Percentiles rank a stretch among this genome's conserved stretches.
Evolutionary conservation across 2,113 vertebrate genomes (phyloP).

Genomic region (Capreolus pygargus): DNA sequence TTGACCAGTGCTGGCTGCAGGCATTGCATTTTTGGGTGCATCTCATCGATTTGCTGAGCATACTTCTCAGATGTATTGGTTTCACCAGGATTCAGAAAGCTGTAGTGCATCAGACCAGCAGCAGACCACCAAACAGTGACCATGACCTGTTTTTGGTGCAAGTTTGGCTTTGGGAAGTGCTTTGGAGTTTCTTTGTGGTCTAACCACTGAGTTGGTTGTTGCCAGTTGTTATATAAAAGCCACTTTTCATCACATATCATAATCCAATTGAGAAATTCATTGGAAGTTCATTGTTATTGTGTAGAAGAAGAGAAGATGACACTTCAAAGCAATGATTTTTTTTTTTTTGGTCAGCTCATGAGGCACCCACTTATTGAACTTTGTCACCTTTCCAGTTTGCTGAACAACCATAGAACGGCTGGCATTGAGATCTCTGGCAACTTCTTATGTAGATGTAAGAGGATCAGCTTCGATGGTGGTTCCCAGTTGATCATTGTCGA

Average conservation of each 20-base stretch:
- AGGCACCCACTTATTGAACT: background rate
- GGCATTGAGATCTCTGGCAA: background rate
- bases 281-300: background rate
- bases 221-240: background rate
- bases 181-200: background rate
- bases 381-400: background rate
- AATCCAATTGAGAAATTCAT: background rate
- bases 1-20: background rate
- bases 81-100: background rate
- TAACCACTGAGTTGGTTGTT: background rate
- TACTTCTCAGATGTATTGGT: background rate
- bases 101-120: background rate
- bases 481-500: background rate
- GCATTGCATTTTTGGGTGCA: background rate
- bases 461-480: background rate
- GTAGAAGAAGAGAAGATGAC: background rate
- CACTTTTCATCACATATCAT: background rate
- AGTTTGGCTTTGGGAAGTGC: background rate
- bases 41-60: background rate
- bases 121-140: background rate
- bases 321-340: background rate
- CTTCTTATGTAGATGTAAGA: background rate
- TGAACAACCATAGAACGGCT: accelerated
- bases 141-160: background rate
- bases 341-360: background rate